phyloP scores from a whole-genome alignment of 1,140 invertebrate genomes.

The Amyelois transitella region DNA sequence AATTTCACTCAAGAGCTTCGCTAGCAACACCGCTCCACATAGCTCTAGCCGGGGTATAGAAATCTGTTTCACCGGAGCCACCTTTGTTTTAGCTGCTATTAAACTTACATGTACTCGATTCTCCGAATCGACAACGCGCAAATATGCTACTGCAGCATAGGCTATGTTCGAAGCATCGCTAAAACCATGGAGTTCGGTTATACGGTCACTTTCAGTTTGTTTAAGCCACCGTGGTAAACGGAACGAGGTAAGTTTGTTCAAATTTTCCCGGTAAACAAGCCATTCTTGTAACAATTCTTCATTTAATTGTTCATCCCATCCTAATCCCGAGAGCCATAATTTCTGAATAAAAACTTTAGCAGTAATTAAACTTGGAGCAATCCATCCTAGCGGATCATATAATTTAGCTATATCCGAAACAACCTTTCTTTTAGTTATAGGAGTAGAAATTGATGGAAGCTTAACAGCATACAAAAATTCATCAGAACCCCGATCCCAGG shows the following conservation, averaged over 20 bases:
- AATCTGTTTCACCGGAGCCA: slow-evolving; percentile 28
- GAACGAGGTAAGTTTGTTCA: background rate
- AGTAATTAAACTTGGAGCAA: background rate
- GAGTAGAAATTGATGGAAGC: background rate
- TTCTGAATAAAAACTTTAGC: background rate
- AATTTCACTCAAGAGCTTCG: slow-evolving; percentile 10
- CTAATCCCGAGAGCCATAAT: background rate
- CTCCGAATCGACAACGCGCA: slow-evolving; percentile 1
- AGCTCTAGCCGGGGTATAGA: slow-evolving; percentile 35
- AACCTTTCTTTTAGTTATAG: background rate
- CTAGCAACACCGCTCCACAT: slow-evolving; percentile 27
- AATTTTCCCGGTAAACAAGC: background rate
- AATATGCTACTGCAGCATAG: slow-evolving; percentile 31
- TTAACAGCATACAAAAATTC: background rate
- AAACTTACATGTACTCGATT: slow-evolving; percentile 2
- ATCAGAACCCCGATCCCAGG: background rate
- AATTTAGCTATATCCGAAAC: background rate
- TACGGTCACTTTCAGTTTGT: background rate
- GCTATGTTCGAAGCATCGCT: slow-evolving; percentile 29
- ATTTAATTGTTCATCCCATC: background rate
- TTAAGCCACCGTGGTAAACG: background rate
- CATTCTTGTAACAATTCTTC: background rate
- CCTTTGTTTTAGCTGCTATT: slow-evolving; percentile 25
- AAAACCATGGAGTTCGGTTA: slow-evolving; percentile 21
- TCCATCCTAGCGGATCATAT: background rate